Conservation (phyloP, 1,140 invertebrate genomes). For the Zaprionus camerounensis region DNA sequence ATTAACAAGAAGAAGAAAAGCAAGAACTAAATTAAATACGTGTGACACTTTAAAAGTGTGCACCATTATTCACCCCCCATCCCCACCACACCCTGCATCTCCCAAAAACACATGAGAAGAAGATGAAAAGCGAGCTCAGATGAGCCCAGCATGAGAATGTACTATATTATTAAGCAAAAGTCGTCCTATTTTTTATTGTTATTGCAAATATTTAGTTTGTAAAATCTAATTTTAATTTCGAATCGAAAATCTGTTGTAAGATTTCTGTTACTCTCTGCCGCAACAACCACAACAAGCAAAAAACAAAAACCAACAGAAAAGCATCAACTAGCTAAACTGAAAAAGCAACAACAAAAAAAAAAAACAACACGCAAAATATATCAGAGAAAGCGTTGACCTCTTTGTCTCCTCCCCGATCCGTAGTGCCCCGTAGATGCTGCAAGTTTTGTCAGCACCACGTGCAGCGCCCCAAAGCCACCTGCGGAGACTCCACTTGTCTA, state of each 20-base stretch:
- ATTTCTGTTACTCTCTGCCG: constrained; percentile 56
- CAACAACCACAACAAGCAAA: constrained; percentile 23
- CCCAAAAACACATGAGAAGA: constrained; percentile 1
- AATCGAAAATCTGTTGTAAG: constrained; percentile 73
- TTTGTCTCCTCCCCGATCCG: neutral
- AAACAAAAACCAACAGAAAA: constrained; percentile 14
- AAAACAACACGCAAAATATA: neutral
- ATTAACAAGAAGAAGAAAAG: constrained; percentile 10
- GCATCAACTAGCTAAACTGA: constrained; percentile 37
- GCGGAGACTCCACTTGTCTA: constrained; percentile 83
- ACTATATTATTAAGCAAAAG: constrained; percentile 56
- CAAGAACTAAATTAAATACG: constrained; percentile 14
- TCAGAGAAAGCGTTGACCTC: constrained; percentile 22
- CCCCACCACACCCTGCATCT: constrained; percentile 1
- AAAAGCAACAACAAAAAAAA: constrained; percentile 22
- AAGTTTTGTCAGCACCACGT: constrained; percentile 30
- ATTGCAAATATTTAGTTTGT: constrained; percentile 67
- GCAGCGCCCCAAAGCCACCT: constrained; percentile 56
- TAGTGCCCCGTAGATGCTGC: constrained; percentile 18
- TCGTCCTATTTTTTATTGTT: constrained; percentile 74
- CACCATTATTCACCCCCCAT: constrained; percentile 5
- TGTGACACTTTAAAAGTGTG: constrained; percentile 36
- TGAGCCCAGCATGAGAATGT: constrained; percentile 26
- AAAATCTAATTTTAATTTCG: constrained; percentile 57
- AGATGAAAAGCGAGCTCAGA: constrained; percentile 10